Percentiles rank a stretch among this genome's conserved stretches.
Evolutionary conservation across 2,888 invertebrate species (phyloP).

Genomic region (Salpingus planirostris): DNA sequence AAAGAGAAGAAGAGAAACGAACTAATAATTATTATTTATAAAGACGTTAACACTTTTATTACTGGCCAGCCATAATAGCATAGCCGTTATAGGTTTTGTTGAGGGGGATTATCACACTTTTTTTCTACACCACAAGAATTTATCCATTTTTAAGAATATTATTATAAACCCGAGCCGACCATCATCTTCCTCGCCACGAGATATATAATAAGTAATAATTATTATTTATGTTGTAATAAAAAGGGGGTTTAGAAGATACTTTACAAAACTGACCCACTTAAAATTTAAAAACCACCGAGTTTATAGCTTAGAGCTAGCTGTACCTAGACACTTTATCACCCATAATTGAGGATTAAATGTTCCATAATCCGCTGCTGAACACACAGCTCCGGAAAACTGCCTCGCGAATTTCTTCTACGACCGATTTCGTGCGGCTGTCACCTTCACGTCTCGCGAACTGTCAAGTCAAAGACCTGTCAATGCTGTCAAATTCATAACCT

Average conservation of each 20-base stretch:
- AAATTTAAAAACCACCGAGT: constrained; percentile 20
- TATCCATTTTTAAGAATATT: constrained; percentile 35
- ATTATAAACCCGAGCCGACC: constrained; percentile 32
- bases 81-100: no score
- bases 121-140: no score
- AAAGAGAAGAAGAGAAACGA: constrained; percentile 23
- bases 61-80: constrained; percentile 36
- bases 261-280: constrained; percentile 26
- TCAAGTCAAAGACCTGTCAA: constrained; percentile 1
- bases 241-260: no score
- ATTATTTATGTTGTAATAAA: no score
- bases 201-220: no score
- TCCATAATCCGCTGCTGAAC: constrained; percentile 11
- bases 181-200: no score
- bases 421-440: constrained; percentile 8
- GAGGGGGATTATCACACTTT: constrained; percentile 37
- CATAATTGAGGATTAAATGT: constrained; percentile 21
- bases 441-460: constrained; percentile 8
- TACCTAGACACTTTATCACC: constrained; percentile 33
- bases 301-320: constrained; percentile 36
- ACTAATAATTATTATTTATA: constrained; percentile 27
- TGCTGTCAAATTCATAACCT: no score
- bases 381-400: no score
- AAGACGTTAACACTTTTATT: constrained; percentile 31
- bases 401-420: no score